Evolutionary conservation across 2,797 vertebrate species (phyloP), one percentile per base, ranked within the genome.

Genomic region (Sebastes vulpes): DNA sequence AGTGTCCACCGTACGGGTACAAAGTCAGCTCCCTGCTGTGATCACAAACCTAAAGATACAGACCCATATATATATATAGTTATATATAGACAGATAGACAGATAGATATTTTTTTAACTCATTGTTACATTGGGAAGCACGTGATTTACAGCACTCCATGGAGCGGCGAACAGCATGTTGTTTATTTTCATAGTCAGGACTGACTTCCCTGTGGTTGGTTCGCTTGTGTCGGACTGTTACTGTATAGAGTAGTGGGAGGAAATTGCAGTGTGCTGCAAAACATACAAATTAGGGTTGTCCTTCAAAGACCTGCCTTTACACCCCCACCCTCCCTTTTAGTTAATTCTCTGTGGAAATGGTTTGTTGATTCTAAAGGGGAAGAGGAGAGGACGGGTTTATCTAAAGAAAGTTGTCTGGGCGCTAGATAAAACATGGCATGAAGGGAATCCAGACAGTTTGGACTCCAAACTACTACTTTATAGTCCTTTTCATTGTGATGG

Each of bases 131-230:
- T 50, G 35, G 35, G 75, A 65, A 75, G 67, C 46, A 59, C 31
- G 59, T 46, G 52, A 79, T 83, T 76, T 58, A 31, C 25, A 74
- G 35, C 5, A 7, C 6, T 48, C 28, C 4, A 3, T 66, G 21
- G 56, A 74, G 23, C 2, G 3, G 28, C 20, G 23, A 57, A 46
- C 61, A 61, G 60, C 9, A 6, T 59, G 75, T 23, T 57, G 26
- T 82, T 20, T 69, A 35, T 80, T 71, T 80, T 82, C 64, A 77
- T 48, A 67, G 73, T 81, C 9, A 53, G 65, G 46, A 81, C 60
- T 68, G 50, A 75, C 46, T 65, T 77, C 64, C 48, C 48, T 70
- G 59, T 54, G 56, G 60, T 69, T 6, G 68, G n/a, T 16, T 29
- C 48, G 9, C 64, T 61, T 68, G 58, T 69, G 54, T 65, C 80